Evolutionary conservation across 2,113 vertebrate species (phyloP).

Genomic region (Oncorhynchus kisutch): DNA sequence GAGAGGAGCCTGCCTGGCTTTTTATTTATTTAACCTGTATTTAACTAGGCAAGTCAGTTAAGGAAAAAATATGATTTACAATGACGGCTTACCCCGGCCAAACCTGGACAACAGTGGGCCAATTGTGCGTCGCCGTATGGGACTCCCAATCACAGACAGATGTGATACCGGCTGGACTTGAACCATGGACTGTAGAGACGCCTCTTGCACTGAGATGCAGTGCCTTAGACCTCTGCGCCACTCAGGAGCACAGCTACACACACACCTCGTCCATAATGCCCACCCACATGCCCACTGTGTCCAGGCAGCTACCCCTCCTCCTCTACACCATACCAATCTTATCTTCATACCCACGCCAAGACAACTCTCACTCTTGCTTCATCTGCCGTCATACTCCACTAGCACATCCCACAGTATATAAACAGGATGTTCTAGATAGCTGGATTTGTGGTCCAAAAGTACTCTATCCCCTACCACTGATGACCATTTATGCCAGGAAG

Average conservation of each 20-base stretch:
- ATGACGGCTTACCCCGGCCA: no score
- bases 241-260: slow-evolving; percentile 10
- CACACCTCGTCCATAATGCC: slow-evolving; percentile 29
- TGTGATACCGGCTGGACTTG: no score
- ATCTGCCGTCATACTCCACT: background rate
- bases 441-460: slow-evolving; percentile 54
- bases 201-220: no score
- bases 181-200: no score
- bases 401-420: slow-evolving; percentile 42
- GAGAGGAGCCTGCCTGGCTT: slow-evolving; percentile 25
- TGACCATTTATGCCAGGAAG: slow-evolving; percentile 3
- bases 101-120: no score
- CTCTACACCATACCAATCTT: slow-evolving; percentile 5
- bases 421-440: slow-evolving; percentile 42
- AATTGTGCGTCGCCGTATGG: no score
- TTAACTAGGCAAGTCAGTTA: no score
- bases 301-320: background rate
- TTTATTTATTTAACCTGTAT: no score
- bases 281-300: slow-evolving; percentile 42
- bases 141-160: no score
- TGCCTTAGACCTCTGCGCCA: no score
- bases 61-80: no score
- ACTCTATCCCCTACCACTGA: slow-evolving; percentile 43
- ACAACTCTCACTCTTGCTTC: slow-evolving; percentile 3
- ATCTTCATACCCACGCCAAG: background rate